phyloP scores from a whole-genome alignment of 2,797 vertebrate species.

The Lutjanus campechanus region DNA sequence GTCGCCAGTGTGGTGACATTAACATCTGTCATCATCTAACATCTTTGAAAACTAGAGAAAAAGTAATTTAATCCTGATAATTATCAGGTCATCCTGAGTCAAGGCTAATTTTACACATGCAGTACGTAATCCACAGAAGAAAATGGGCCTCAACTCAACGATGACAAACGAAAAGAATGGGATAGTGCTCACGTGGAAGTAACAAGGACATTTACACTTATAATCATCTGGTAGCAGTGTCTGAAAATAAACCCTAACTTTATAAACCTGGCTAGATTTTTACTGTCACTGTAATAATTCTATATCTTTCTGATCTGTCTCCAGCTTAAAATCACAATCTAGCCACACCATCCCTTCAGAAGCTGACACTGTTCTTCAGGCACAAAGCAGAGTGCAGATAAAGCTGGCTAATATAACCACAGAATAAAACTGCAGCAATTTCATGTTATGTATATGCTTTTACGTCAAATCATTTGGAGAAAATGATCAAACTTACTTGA shows the following conservation, averaged over 20 bases:
- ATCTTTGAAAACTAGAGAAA: neutral
- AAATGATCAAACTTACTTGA: slow-evolving; percentile 15
- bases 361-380: neutral
- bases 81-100: too few relatives aligned
- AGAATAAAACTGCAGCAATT: slow-evolving; percentile 16
- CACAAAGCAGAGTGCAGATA: neutral
- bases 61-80: neutral
- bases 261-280: neutral
- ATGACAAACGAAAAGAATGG: neutral
- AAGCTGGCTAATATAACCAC: neutral
- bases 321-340: neutral
- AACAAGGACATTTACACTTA: neutral
- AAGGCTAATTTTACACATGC: neutral
- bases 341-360: neutral
- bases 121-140: neutral
- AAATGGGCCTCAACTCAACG: neutral
- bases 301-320: neutral
- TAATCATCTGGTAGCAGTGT: neutral
- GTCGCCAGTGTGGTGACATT: too few relatives aligned
- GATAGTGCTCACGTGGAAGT: neutral
- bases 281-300: neutral
- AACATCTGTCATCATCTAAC: neutral
- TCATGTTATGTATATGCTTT: slow-evolving; percentile 22
- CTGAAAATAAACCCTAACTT: neutral
- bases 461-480: slow-evolving; percentile 29